Base-by-base conservation (phyloP, 2,888 invertebrate species). In the Polyommatus iphigenia region DNA sequence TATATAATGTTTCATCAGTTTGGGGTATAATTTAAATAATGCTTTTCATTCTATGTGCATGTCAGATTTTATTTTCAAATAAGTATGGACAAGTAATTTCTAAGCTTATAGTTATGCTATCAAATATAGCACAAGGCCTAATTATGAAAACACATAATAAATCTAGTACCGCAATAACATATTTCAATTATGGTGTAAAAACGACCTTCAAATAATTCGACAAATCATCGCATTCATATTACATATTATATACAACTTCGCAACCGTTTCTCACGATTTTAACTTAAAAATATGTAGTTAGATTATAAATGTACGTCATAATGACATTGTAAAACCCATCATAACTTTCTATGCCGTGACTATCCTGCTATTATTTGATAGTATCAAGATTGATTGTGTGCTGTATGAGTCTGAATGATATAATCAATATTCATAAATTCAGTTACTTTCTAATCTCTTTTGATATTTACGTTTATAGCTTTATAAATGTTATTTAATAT, bases 371-470 rank as follows among this genome's bases (percentile, higher is more conserved):
- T 85, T 84, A 86, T 87, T 81, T 83, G 90, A 91, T 90, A 89
- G 84, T 81, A 89, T 89, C 88, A 84, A 83, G 83, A 78, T 80
- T 72, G 78, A 80, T 79, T 79, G 77, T 78, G 73, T 76, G 62
- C 24, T 71, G 77, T 80, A 79, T 78, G 79, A 76, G 29, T 57
- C 13, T 73, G 29, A 32, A 71, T 36, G 59, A 59, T 59, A 59
- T 78, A 78, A 78, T 78, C 78, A 73, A 75, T 78, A 78, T 72
- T 77, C 57, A 76, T 76, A 71, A 79, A 79, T 81, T 85, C 84
- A 83, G 82, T 80, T 82, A 90, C 92, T 93, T 93, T 93, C 92
- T 92, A 91, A 91, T 90, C 86, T 85, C 82, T 76, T 77, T 57
- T 83, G 24, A 36, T 59, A 72, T 46, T 77, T 54, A 77, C 20